Conservation (phyloP, 2,113 vertebrate species). For the Odontophorus gujanensis region DNA sequence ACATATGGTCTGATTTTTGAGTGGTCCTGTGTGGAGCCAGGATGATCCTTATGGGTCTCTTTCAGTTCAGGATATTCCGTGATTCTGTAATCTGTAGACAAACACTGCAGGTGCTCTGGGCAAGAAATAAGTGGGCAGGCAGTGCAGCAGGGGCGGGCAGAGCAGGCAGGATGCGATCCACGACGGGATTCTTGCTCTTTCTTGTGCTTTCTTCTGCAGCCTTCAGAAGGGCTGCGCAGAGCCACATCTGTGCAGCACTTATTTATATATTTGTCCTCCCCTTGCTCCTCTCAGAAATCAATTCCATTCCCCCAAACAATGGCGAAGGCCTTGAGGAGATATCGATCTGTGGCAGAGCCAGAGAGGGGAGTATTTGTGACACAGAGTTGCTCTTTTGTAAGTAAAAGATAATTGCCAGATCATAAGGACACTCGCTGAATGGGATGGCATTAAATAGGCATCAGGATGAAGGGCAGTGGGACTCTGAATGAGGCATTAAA, state of each 20-base stretch:
- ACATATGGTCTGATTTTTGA: too few relatives aligned
- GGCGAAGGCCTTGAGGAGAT: slow-evolving; percentile 68
- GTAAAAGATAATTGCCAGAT: slow-evolving; percentile 79
- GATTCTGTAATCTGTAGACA: background rate
- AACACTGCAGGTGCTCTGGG: background rate
- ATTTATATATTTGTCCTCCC: slow-evolving; percentile 45
- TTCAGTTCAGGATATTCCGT: too few relatives aligned
- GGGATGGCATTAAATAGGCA: slow-evolving; percentile 71
- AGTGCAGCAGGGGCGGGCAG: background rate
- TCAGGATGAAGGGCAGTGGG: slow-evolving; percentile 69
- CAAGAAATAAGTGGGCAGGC: background rate
- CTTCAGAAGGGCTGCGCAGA: background rate
- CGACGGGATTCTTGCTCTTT: background rate
- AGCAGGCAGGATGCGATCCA: background rate
- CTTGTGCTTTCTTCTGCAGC: background rate
- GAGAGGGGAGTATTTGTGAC: slow-evolving; percentile 71
- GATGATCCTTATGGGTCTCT: too few relatives aligned
- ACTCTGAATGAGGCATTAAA: background rate
- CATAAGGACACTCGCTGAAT: slow-evolving; percentile 75
- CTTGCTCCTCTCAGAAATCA: slow-evolving; percentile 48
- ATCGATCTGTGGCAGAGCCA: slow-evolving; percentile 71
- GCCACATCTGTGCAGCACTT: background rate
- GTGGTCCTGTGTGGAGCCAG: too few relatives aligned
- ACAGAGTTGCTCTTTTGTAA: slow-evolving; percentile 77
- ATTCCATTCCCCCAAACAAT: slow-evolving; percentile 77